Evolutionary conservation across 1,140 invertebrate genomes (phyloP).

Genomic region (Solenopsis fugax): DNA sequence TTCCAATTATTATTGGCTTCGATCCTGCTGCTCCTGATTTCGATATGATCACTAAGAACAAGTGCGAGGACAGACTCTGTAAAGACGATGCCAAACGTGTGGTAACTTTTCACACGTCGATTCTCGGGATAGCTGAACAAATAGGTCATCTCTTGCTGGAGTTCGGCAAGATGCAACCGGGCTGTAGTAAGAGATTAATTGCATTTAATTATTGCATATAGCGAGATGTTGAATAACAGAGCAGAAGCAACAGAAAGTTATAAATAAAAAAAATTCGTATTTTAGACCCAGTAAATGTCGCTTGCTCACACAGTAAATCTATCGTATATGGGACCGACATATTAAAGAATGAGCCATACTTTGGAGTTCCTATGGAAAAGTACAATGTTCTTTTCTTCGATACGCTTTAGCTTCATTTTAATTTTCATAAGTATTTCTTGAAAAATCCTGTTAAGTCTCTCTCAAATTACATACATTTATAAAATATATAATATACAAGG

Average conservation of each 20-base stretch:
- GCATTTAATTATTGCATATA: neutral
- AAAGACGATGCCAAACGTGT: neutral
- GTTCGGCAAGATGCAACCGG: constrained; percentile 33
- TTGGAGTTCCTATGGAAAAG: neutral
- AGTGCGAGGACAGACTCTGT: neutral
- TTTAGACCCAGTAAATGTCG: neutral
- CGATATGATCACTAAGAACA: fast-evolving
- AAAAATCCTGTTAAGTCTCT: neutral
- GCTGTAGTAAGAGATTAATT: constrained; percentile 45
- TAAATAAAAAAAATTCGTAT: neutral
- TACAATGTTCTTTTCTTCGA: neutral
- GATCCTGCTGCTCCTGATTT: constrained; percentile 63
- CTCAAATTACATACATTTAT: constrained; percentile 12
- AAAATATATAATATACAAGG: neutral
- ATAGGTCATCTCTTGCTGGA: constrained; percentile 14
- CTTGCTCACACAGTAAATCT: constrained; percentile 36
- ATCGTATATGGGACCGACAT: neutral
- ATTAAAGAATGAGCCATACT: neutral
- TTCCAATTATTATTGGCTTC: neutral
- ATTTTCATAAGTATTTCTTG: neutral
- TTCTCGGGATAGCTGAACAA: neutral
- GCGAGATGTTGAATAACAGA: neutral
- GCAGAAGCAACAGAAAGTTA: neutral
- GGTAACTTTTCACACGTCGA: constrained; percentile 29
- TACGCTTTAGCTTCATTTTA: neutral